phyloP scores from a whole-genome alignment of 2,888 invertebrate genomes.

The Phanerotoma sp. region DNA sequence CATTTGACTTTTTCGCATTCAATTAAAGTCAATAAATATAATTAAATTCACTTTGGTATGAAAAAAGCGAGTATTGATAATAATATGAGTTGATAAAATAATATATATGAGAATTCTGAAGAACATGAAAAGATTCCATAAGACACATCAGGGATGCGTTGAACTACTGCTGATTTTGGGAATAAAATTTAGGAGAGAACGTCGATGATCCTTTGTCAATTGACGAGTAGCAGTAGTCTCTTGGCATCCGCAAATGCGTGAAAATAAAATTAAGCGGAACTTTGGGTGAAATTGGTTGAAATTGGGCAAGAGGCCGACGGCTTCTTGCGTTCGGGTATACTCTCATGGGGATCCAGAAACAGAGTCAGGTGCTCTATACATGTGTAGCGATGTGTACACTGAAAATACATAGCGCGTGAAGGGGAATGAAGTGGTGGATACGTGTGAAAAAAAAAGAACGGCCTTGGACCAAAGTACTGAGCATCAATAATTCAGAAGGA shows the following conservation, averaged over 20 bases:
- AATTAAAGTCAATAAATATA: no score
- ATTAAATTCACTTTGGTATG: no score
- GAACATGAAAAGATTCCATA: slow-evolving; percentile 27
- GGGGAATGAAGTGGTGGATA: slow-evolving; percentile 8
- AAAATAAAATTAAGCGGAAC: slow-evolving; percentile 63
- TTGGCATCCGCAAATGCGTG: slow-evolving; percentile 56
- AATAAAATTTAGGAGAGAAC: slow-evolving; percentile 8
- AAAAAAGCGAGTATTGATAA: no score
- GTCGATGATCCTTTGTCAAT: slow-evolving; percentile 18
- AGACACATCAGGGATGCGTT: no score
- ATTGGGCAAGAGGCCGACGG: slow-evolving; percentile 58
- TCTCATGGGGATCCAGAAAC: slow-evolving; percentile 18
- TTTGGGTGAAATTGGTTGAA: slow-evolving; percentile 65
- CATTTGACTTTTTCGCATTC: no score
- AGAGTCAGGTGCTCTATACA: slow-evolving; percentile 14
- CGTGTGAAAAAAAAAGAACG: slow-evolving; percentile 32
- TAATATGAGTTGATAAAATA: no score
- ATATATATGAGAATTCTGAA: not conserved
- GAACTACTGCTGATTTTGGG: slow-evolving; percentile 43
- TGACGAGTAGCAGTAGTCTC: slow-evolving; percentile 19
- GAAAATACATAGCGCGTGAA: slow-evolving; percentile 14
- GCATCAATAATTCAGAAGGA: slow-evolving; percentile 57
- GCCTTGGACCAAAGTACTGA: slow-evolving; percentile 45
- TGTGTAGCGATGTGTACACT: slow-evolving; percentile 5
- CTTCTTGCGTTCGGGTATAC: slow-evolving; percentile 18